A percentile compares a stretch with the other conserved stretches of the same genome.
Evolutionary conservation across 1,140 invertebrate genomes (phyloP).

Genomic region (Eciton burchellii): DNA sequence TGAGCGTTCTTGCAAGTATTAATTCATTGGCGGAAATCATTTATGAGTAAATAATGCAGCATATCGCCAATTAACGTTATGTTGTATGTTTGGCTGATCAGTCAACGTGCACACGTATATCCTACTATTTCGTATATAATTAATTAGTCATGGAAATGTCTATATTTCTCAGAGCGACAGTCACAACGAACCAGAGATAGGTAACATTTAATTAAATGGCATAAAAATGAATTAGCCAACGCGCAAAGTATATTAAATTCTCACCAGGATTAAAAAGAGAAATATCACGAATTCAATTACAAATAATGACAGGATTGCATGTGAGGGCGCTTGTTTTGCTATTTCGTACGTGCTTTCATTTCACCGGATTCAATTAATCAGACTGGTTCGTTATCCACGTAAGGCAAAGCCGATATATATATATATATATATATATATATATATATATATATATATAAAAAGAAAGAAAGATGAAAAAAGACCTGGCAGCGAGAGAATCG

Average conservation of each 20-base stretch:
- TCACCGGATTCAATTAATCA: conserved; percentile 46
- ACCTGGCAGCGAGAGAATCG: neutral
- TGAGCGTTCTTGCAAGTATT: neutral
- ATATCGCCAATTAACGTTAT: conserved; percentile 7
- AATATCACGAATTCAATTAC: conserved; percentile 50
- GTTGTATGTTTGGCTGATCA: conserved; percentile 17
- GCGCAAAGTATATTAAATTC: conserved; percentile 31
- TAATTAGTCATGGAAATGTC: conserved; percentile 29
- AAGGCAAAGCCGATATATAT: conserved; percentile 9
- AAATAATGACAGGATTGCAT: conserved; percentile 11
- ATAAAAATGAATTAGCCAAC: conserved; percentile 29
- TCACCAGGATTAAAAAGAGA: conserved; percentile 22
- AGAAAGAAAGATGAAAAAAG: neutral
- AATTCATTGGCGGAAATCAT: neutral
- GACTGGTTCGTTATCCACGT: conserved; percentile 22
- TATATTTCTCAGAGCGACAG: neutral
- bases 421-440: neutral
- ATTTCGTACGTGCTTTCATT: conserved; percentile 15
- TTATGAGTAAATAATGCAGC: neutral
- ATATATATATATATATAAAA: conserved; percentile 4
- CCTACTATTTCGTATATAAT: conserved; percentile 26
- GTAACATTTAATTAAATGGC: conserved; percentile 36
- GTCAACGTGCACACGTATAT: neutral
- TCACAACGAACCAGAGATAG: neutral
- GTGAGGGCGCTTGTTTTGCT: conserved; percentile 22